Evolutionary conservation across 2,113 vertebrate species (phyloP), one percentile per base, ranked within the genome.

Genomic region (Lycaon pictus): DNA sequence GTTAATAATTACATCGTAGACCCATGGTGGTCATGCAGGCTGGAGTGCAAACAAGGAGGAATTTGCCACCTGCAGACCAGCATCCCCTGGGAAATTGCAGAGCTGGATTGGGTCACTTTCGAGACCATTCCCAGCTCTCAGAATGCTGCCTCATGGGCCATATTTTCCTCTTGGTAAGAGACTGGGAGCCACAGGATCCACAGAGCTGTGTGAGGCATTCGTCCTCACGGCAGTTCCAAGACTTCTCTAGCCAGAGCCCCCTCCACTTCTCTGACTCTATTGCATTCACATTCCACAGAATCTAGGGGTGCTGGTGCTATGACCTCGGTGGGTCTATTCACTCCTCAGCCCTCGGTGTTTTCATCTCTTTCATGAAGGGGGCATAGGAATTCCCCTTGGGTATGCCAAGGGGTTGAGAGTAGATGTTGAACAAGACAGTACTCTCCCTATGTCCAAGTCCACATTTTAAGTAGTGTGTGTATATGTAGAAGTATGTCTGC

Each of bases 1-100:
- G 62, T 55, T 35, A 12, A 6, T 25, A 29, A 20, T 58, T 11
- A 6, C 2, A 0, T 19, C 11, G 9, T 5, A 2, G 5, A 35
- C 12, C 25, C n/a, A 11, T 2, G 16, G 16, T 63, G 60, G 32
- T 17, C 22, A 2, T 2, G 3, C 51, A 35, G 67, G n/a, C 51
- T n/a, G 25, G 27, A 88, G 22, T 16, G 11, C 5, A 7, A 63
- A 35, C 13, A 43, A 25, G 76, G 15, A 86, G 35, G 37, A 22
- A 13, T 71, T 62, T 62, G 19, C 71, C 11, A 0, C 29, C 67
- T 53, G 48, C 11, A 80, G 56, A 32, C 53, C 32, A 60, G 29
- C 58, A 22, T 60, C 56, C 32, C 65, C 80, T 12, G 23, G 35
- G 12, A 27, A n/a, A 4, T 2, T 10, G 20, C 22, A 4, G 32